Percentiles rank a stretch among this genome's conserved stretches.
Evolutionary conservation across 2,888 invertebrate species (phyloP).

Genomic region (Bimastos eiseni): DNA sequence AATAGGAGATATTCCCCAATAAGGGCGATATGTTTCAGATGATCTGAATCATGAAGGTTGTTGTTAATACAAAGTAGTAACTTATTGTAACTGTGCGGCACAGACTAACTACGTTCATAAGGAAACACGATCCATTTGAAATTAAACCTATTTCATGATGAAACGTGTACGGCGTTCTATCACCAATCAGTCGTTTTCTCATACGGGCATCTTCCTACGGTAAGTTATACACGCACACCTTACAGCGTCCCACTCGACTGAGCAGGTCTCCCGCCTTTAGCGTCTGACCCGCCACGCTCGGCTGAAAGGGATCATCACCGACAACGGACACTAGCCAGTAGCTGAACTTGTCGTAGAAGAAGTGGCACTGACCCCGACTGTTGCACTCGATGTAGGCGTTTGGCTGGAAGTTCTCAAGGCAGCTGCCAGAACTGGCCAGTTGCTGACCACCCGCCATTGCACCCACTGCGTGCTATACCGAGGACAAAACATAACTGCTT

Average conservation of each 20-base stretch:
- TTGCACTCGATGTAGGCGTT: slow-evolving; percentile 99
- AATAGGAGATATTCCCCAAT: no score
- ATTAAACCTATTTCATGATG: neutral
- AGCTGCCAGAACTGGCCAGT: slow-evolving; percentile 91
- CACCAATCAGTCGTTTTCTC: no score
- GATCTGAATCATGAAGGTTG: no score
- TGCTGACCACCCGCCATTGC: slow-evolving; percentile 80
- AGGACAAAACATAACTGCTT: neutral
- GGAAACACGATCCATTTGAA: neutral
- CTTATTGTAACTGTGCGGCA: neutral
- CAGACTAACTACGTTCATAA: neutral
- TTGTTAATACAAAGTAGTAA: neutral
- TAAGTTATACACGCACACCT: slow-evolving; percentile 67
- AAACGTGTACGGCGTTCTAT: neutral
- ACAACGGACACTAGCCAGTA: slow-evolving; percentile 95
- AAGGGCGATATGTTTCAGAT: no score
- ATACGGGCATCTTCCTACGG: neutral
- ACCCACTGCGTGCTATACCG: slow-evolving; percentile 86
- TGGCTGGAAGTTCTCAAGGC: slow-evolving; percentile 93
- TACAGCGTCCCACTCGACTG: slow-evolving; percentile 82
- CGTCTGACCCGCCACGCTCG: slow-evolving; percentile 70
- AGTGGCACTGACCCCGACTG: slow-evolving; percentile 80
- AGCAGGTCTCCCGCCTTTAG: slow-evolving; percentile 82
- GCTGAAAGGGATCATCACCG: slow-evolving; percentile 72
- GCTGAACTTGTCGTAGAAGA: slow-evolving; percentile 88